Percentiles rank a stretch among this genome's conserved stretches.
These are phyloP conservation scores for Pterocles gutturalis DNA, from an alignment of 2,113 vertebrate genomes.

Conservation along the genomic window DNA sequence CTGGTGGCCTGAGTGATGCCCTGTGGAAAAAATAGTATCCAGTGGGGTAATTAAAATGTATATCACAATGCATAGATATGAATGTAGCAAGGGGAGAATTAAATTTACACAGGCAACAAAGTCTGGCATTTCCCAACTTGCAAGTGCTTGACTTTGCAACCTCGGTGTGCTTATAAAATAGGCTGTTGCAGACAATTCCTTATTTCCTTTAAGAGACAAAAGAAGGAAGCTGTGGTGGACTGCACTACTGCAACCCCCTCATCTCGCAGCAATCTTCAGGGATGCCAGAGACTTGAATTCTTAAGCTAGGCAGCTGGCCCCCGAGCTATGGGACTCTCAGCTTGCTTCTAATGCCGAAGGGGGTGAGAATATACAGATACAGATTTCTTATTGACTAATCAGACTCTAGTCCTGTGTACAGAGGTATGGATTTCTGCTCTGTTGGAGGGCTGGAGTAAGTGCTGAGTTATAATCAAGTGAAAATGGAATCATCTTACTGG, in stretches of 20 bases:
- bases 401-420: not conserved
- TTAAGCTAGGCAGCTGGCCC: not conserved
- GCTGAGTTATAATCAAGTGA: not conserved
- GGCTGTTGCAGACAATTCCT: not conserved
- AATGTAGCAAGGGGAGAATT: not conserved
- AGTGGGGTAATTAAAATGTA: not conserved
- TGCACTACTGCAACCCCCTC: not conserved
- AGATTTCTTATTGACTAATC: conserved; percentile 20
- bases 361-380: not conserved
- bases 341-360: not conserved
- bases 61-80: not conserved
- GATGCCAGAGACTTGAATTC: not conserved
- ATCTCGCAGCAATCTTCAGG: fast-evolving
- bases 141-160: not conserved
- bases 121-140: not conserved
- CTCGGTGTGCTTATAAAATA: not conserved
- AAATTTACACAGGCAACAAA: not conserved
- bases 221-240: not conserved
- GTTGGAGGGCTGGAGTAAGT: not conserved
- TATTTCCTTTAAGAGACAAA: not conserved
- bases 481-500: not conserved
- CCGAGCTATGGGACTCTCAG: not conserved
- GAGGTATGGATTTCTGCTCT: conserved; percentile 28
- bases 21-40: not conserved
- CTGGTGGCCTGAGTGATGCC: not conserved